A percentile compares a stretch with the other conserved stretches of the same genome.
Conservation (phyloP, 2,888 invertebrate species). For the Scaptomyza reducta region DNA sequence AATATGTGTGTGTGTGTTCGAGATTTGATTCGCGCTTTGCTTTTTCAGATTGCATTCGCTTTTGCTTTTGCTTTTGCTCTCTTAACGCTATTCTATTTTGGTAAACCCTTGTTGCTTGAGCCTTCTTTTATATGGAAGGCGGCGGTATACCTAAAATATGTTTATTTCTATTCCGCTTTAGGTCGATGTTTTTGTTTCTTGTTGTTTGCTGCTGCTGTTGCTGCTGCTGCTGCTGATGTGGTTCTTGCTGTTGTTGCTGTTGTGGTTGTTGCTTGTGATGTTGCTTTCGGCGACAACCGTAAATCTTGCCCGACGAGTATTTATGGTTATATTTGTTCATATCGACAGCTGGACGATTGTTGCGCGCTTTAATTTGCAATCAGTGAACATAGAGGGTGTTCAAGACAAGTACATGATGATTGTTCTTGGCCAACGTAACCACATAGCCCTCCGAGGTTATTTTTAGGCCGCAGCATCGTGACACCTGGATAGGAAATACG, state of each 20-base stretch:
- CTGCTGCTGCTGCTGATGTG: constrained; percentile 41
- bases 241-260: constrained; percentile 22
- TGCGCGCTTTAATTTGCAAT: constrained; percentile 85
- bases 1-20: constrained; percentile 23
- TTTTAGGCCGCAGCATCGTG: constrained; percentile 98
- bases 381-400: constrained; percentile 96
- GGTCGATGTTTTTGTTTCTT: constrained; percentile 34
- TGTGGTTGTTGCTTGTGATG: constrained; percentile 37
- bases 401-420: constrained; percentile 98
- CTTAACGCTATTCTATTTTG: constrained; percentile 23
- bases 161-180: constrained; percentile 39
- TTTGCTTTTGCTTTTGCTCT: not conserved
- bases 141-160: constrained; percentile 38
- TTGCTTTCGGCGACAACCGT: constrained; percentile 63
- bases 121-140: constrained; percentile 25
- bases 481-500: constrained; percentile 88
- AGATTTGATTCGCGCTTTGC: constrained; percentile 27
- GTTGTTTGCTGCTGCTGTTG: constrained; percentile 36
- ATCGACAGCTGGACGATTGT: constrained; percentile 75
- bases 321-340: constrained; percentile 72
- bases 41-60: not conserved
- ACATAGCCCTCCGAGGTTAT: constrained; percentile 98
- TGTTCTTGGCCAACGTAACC: constrained; percentile 98
- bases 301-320: constrained; percentile 72
- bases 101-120: constrained; percentile 12